Evolutionary conservation across 53 echinoderm and acorn worm genomes (phyloP).

Genomic region (Antedon mediterranea): DNA sequence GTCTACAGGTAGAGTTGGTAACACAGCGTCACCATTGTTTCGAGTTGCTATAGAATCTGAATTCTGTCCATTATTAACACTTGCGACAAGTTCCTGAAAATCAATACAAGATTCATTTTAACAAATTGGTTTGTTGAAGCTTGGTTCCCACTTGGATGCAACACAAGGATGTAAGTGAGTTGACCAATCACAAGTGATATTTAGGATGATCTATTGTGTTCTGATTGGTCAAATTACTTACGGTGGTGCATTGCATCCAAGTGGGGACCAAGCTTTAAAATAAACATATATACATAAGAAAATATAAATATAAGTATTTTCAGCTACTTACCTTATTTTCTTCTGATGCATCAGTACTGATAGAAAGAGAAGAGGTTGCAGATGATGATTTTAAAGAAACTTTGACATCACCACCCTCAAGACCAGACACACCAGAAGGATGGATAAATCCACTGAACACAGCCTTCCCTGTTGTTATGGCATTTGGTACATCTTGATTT

Average conservation of each 20-base stretch:
- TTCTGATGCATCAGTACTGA: conserved; percentile 34
- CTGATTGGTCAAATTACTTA: too few species aligned
- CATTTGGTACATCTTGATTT: background rate
- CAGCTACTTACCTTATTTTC: conserved; percentile 34
- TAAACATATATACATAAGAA: too few species aligned
- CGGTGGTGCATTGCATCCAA: too few species aligned
- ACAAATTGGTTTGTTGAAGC: too few species aligned
- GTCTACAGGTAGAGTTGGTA: background rate
- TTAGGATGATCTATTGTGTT: too few species aligned
- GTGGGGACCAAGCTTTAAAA: too few species aligned
- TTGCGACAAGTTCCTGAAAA: background rate
- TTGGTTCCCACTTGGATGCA: too few species aligned
- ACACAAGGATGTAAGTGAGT: too few species aligned
- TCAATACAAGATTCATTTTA: background rate
- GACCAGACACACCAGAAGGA: conserved; percentile 24
- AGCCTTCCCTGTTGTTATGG: conserved; percentile 15
- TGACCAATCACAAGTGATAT: too few species aligned
- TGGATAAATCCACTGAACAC: conserved; percentile 45
- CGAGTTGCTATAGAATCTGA: background rate
- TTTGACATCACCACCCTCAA: background rate
- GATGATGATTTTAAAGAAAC: conserved; percentile 33
- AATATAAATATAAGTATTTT: too few species aligned
- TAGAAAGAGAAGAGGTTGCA: conserved; percentile 18
- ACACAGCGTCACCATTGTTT: background rate
- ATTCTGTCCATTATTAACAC: background rate